Base-by-base conservation (phyloP, 2,888 invertebrate genomes). In the Orgyia antiqua region DNA sequence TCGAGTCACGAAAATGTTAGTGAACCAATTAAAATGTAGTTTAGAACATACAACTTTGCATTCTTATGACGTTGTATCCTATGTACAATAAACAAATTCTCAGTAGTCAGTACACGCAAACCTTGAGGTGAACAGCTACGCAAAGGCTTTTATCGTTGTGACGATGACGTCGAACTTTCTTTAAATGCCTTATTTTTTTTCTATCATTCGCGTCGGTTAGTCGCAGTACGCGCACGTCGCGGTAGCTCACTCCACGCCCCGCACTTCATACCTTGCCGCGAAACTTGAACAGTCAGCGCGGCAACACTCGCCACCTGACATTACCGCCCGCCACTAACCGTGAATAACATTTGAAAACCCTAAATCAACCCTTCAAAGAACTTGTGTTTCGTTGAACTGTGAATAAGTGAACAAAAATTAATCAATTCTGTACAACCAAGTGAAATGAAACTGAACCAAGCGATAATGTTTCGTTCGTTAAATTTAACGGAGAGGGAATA, bases 101-200 rank as follows among this genome's bases (percentile, higher is more conserved):
- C n/a, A n/a, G n/a, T n/a, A n/a, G n/a, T n/a, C n/a, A n/a, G n/a
- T n/a, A n/a, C n/a, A n/a, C n/a, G n/a, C n/a, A n/a, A n/a, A n/a
- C n/a, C n/a, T n/a, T n/a, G n/a, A n/a, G n/a, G n/a, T n/a, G n/a
- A n/a, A n/a, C n/a, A 68, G 60, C 11, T 23, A 23, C 23, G 64
- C 62, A 56, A 64, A 77, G 77, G 71, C 68, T 75, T 74, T 69
- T 69, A 69, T 72, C 58, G 60, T 9, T 10, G 20, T 20, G 20
- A 51, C 12, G 54, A 61, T 75, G 73, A 73, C 75, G 73, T 72
- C 64, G 65, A 69, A 71, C 72, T 84, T 84, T 84, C 84, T 82
- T 80, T 58, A 59, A 48, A 52, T 69, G 69, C 62, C 68, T 72
- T 70, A 70, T 69, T 71, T 74, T 73, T 45, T 47, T 35, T 50